A percentile compares a stretch with the other conserved stretches of the same genome.
phyloP scores from a whole-genome alignment of 2,888 invertebrate genomes.

The Tillus elongatus region DNA sequence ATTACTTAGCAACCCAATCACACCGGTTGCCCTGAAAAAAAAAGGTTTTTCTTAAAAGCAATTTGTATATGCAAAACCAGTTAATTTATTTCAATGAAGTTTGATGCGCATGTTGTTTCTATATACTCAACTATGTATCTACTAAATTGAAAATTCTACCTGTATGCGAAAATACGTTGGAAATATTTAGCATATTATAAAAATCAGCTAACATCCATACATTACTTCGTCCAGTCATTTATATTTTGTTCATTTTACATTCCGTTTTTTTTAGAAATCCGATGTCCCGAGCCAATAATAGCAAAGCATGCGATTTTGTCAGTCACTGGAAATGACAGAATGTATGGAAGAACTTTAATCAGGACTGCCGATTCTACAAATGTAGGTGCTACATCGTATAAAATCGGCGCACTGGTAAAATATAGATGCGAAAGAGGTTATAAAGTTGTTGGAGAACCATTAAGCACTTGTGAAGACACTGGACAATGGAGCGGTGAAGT shows the following conservation, averaged over 20 bases:
- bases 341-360: conserved; percentile 76
- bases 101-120: no score
- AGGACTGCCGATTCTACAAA: conserved; percentile 60
- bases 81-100: no score
- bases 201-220: neutral
- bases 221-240: conserved; percentile 4
- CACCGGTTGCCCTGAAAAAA: no score
- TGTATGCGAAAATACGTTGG: neutral
- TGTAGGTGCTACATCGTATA: conserved; percentile 65
- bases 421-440: conserved; percentile 86
- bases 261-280: conserved; percentile 56
- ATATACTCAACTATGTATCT: no score
- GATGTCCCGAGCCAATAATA: conserved; percentile 74
- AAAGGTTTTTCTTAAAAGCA: no score
- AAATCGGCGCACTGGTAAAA: conserved; percentile 77
- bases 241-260: neutral
- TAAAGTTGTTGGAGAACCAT: conserved; percentile 74
- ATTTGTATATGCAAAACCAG: no score
- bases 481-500: conserved; percentile 79
- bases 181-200: neutral
- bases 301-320: conserved; percentile 80
- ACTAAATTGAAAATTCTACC: no score
- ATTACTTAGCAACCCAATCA: no score
- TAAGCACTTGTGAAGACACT: conserved; percentile 77
- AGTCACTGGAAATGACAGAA: conserved; percentile 83